Percentiles rank a stretch among this genome's conserved stretches.
phyloP scores from a whole-genome alignment of 1,140 invertebrate genomes.

The Adoxophyes honmai region DNA sequence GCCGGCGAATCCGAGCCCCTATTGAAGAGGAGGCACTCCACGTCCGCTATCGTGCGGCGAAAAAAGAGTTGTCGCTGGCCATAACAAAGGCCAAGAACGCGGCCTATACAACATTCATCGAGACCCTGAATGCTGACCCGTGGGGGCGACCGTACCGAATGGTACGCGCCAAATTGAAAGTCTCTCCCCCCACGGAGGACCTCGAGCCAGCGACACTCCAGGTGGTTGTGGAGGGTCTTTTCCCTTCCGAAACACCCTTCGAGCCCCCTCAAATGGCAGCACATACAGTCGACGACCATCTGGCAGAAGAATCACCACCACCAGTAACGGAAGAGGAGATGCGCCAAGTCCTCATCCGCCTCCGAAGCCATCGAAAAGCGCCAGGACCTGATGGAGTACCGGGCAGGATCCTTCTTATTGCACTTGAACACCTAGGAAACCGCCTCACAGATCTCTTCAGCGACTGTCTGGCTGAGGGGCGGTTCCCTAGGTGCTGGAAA shows the following conservation, averaged over 20 bases:
- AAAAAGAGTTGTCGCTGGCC: neutral
- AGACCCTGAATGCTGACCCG: neutral
- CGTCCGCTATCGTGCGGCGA: neutral
- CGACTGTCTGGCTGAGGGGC: neutral
- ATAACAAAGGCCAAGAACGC: neutral
- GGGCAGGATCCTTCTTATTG: neutral
- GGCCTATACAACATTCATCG: neutral
- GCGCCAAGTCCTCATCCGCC: neutral
- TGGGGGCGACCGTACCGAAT: constrained; percentile 21
- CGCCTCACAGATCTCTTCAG: neutral
- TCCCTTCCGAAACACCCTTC: neutral
- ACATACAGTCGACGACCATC: neutral
- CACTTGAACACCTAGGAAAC: neutral
- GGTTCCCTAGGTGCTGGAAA: neutral
- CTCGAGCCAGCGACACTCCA: neutral
- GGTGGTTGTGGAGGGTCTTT: neutral
- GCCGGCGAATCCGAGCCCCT: no score
- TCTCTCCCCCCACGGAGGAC: constrained; percentile 11
- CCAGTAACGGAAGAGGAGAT: neutral
- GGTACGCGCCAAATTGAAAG: constrained; percentile 10
- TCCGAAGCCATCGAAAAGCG: neutral
- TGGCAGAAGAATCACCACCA: neutral
- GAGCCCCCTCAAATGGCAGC: neutral
- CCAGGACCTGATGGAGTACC: neutral
- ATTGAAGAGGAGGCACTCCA: no score